phyloP scores from a whole-genome alignment of 2,888 invertebrate species.

The Coenonympha glycerion region DNA sequence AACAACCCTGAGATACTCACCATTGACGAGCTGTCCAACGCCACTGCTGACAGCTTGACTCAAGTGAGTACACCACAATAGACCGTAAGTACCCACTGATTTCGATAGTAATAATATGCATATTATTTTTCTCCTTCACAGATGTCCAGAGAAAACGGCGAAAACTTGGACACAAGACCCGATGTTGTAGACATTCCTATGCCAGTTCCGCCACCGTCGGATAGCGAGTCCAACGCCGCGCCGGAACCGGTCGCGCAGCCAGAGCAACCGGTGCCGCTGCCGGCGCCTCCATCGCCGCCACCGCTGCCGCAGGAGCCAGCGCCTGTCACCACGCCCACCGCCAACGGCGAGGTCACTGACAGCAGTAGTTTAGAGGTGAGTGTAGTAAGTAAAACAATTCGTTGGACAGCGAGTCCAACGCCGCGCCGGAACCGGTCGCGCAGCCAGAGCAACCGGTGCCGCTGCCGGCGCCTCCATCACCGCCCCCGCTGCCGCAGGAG shows the following conservation, averaged over 20 bases:
- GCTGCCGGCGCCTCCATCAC: constrained; percentile 45
- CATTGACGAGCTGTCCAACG: constrained; percentile 57
- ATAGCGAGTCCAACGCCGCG: constrained; percentile 28
- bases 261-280: constrained; percentile 45
- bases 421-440: background rate
- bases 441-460: constrained; percentile 43
- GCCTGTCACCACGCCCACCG: constrained; percentile 23
- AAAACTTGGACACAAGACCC: constrained; percentile 32
- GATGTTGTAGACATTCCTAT: constrained; percentile 84
- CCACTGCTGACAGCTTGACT: constrained; percentile 50
- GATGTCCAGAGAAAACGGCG: constrained; percentile 64
- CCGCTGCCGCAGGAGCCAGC: constrained; percentile 12
- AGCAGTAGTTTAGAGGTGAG: constrained; percentile 31
- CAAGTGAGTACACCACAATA: constrained; percentile 43
- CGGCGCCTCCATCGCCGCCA: constrained; percentile 41
- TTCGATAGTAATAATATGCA: background rate
- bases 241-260: constrained; percentile 14
- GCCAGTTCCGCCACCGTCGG: constrained; percentile 59
- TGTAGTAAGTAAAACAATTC: too few species aligned
- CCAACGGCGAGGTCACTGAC: constrained; percentile 30
- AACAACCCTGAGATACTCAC: constrained; percentile 52
- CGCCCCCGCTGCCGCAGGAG: constrained; percentile 18
- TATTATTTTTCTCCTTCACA: constrained; percentile 26
- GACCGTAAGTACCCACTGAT: background rate
- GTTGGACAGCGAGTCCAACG: background rate